Evolutionary conservation across 2,797 vertebrate species (phyloP).

Genomic region (Masticophis lateralis): DNA sequence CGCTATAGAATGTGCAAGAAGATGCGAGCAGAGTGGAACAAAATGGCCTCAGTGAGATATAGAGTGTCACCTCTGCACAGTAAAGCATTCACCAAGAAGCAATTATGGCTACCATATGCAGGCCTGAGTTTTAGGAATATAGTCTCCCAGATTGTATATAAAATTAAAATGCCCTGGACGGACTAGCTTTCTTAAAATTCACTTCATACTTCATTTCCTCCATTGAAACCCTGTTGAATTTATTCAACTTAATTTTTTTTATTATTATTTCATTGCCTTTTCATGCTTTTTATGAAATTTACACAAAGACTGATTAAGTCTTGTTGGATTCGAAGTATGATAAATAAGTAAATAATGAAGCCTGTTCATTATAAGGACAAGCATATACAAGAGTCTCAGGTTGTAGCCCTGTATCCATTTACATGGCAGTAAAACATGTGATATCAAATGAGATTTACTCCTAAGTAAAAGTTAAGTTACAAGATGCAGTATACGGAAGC

Average conservation of each 20-base stretch:
- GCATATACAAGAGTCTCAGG: neutral
- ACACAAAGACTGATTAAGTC: neutral
- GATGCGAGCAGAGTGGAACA: neutral
- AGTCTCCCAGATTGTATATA: neutral
- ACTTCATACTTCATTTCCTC: neutral
- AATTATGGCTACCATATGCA: neutral
- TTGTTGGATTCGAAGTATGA: neutral
- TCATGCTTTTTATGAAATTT: neutral
- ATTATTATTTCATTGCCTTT: neutral
- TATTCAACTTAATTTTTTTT: neutral
- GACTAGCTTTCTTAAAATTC: neutral
- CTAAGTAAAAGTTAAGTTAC: neutral
- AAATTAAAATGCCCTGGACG: neutral
- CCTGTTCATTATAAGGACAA: neutral
- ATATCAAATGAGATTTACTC: neutral
- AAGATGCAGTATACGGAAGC: neutral
- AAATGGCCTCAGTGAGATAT: neutral
- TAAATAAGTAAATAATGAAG: neutral
- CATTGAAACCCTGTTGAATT: neutral
- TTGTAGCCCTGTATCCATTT: neutral
- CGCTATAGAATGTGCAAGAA: neutral
- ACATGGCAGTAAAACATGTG: neutral
- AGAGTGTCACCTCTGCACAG: neutral
- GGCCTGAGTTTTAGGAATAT: neutral
- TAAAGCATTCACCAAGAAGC: neutral